Evolutionary conservation across 2,888 invertebrate genomes (phyloP).

Genomic region (Heliconius ismenius): DNA sequence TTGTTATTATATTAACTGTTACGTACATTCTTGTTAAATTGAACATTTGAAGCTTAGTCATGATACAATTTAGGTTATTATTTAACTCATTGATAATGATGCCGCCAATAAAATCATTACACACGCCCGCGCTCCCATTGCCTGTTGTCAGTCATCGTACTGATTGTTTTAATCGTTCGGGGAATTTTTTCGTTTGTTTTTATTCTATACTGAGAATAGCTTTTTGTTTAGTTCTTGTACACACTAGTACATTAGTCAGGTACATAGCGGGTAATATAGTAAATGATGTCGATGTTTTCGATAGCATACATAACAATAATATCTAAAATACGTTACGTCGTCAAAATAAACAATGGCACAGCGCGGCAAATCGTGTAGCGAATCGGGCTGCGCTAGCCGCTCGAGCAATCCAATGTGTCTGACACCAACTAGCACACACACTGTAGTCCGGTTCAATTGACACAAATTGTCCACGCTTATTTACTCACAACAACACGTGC

Average conservation of each 20-base stretch:
- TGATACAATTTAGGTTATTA: constrained; percentile 38
- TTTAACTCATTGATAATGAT: constrained; percentile 41
- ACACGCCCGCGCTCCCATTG: constrained; percentile 25
- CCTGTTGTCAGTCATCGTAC: constrained; percentile 22
- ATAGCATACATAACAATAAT: constrained; percentile 39
- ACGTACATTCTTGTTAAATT: background rate
- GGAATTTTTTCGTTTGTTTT: constrained; percentile 26
- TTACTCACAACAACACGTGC: constrained; percentile 71
- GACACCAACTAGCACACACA: constrained; percentile 49
- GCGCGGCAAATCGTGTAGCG: constrained; percentile 52
- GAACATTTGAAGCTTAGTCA: constrained; percentile 4
- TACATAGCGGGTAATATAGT: background rate
- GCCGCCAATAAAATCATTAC: constrained; percentile 35
- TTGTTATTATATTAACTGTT: background rate
- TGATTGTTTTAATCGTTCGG: constrained; percentile 20
- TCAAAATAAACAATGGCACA: constrained; percentile 62
- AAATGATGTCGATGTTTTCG: constrained; percentile 36
- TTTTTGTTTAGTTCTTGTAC: background rate
- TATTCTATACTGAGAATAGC: constrained; percentile 11
- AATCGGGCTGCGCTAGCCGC: constrained; percentile 46
- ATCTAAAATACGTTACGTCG: constrained; percentile 35
- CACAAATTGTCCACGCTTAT: constrained; percentile 58
- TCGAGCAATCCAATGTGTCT: constrained; percentile 65
- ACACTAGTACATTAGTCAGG: background rate
- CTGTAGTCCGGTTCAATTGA: constrained; percentile 56